A percentile compares a stretch with the other conserved stretches of the same genome.
Conservation (phyloP, 2,888 invertebrate genomes). For the Timema podura region DNA sequence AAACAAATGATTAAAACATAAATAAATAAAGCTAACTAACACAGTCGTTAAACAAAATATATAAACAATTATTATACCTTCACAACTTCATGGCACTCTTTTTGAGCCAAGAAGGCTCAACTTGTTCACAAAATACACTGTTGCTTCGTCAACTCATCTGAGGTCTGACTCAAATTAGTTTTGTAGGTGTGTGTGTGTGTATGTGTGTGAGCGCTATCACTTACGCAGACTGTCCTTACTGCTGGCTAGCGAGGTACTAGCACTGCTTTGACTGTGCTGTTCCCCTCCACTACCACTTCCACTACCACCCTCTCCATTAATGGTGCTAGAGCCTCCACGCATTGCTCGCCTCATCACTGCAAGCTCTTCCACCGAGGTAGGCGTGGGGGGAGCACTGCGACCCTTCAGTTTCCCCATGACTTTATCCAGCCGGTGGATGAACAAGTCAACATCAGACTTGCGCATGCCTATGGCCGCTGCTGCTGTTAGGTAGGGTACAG, state of each 20-base stretch:
- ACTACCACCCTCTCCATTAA: conserved; percentile 30
- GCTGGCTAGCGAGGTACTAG: conserved; percentile 41
- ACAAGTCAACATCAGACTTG: conserved; percentile 61
- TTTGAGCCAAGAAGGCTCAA: too few species aligned
- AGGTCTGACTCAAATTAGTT: too few species aligned
- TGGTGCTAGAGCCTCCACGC: conserved; percentile 33
- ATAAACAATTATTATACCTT: too few species aligned
- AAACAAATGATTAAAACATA: too few species aligned
- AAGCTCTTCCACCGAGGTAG: conserved; percentile 41
- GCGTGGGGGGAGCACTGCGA: conserved; percentile 40
- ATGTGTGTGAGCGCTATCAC: conserved; percentile 30
- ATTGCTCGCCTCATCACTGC: conserved; percentile 35
- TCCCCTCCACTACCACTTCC: conserved; percentile 34
- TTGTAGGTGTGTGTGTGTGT: background rate
- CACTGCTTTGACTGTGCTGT: conserved; percentile 35
- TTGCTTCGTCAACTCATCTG: too few species aligned
- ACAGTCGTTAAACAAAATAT: too few species aligned
- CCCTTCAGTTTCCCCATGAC: conserved; percentile 46
- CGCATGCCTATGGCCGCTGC: conserved; percentile 68
- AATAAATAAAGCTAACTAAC: too few species aligned
- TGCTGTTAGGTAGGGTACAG: conserved; percentile 65
- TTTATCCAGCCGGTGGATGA: conserved; percentile 61
- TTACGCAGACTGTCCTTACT: conserved; percentile 43
- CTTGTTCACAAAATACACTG: too few species aligned
- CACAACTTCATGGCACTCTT: too few species aligned